Evolutionary conservation across 2,797 vertebrate genomes (phyloP), one percentile per base, ranked within the genome.

Genomic region (Karalla daura): DNA sequence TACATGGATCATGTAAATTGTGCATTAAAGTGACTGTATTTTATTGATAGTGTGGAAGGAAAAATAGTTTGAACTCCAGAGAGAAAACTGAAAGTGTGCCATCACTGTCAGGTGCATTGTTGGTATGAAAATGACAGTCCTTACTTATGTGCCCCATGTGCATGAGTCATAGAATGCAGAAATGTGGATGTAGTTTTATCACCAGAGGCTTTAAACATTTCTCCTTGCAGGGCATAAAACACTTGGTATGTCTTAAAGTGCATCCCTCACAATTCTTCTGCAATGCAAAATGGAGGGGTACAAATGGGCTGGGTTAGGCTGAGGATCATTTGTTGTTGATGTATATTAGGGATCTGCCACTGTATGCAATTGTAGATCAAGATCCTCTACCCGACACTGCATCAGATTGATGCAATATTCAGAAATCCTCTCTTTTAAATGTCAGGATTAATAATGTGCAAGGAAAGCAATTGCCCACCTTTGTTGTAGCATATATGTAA

Each of bases 81-180:
- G 21, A 51, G 37, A 44, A 62, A 68, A 66, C 56, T 27, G 30
- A 68, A 81, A 80, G 70, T 64, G 14, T 71, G 78, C 64, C 80
- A 28, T 84, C 73, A 79, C 7, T 25, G 62, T 75, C 68, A 70
- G 53, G 28, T 50, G 43, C 10, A 13, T 13, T 46, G 58, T 63
- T 52, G 44, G 76, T 60, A 39, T 24, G 49, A 70, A 78, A 81
- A 79, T 81, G 37, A 78, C 60, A 62, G 55, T 32, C 53, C 8
- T 62, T 64, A 62, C 54, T 60, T 50, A 51, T 51, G 54, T n/a
- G n/a, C n/a, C n/a, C n/a, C 39, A 64, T 10, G 27, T 69, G 68
- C 52, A 46, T 81, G 76, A 82, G 59, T 85, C 77, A 79, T 53
- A 30, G 25, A 14, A 28, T 64, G 15, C 49, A 37, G 49, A 78